Percentiles rank a stretch among this genome's conserved stretches.
Conservation (phyloP, 2,888 invertebrate genomes). For the Busseola fusca region DNA sequence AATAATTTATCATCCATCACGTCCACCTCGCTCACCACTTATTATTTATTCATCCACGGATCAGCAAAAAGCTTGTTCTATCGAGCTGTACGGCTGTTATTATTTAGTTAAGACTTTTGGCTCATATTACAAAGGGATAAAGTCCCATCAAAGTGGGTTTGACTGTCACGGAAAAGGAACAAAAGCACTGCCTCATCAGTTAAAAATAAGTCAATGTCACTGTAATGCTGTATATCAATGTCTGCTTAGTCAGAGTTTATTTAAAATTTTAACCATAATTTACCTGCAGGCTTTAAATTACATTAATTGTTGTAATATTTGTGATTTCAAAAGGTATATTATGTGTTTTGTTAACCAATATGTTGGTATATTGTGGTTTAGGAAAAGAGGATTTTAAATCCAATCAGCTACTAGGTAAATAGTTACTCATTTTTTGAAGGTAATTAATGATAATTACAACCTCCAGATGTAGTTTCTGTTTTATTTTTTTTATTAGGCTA, state of each 20-base stretch:
- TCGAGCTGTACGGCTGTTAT: neutral
- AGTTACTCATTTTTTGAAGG: neutral
- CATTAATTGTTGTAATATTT: constrained; percentile 4
- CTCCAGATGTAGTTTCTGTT: neutral
- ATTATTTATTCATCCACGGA: too few relatives aligned
- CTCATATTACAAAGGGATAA: too few relatives aligned
- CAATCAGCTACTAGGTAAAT: neutral
- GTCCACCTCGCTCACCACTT: too few relatives aligned
- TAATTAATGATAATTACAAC: neutral
- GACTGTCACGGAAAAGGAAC: neutral
- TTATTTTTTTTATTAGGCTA: too few relatives aligned
- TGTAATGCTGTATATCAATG: neutral
- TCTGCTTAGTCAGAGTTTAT: constrained; percentile 24
- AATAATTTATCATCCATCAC: too few relatives aligned
- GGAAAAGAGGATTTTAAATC: neutral
- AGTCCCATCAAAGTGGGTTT: neutral
- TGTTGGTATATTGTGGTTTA: neutral
- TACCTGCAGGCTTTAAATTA: constrained; percentile 24
- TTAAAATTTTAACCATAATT: constrained; percentile 15
- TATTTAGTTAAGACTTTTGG: too few relatives aligned
- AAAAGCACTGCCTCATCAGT: neutral
- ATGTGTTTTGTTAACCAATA: neutral
- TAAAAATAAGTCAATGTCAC: constrained; percentile 11
- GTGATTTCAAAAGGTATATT: neutral
- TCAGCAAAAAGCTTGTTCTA: neutral